Base-by-base conservation (phyloP, 2,888 invertebrate genomes). In the Parapristionchus giblindavisi region DNA sequence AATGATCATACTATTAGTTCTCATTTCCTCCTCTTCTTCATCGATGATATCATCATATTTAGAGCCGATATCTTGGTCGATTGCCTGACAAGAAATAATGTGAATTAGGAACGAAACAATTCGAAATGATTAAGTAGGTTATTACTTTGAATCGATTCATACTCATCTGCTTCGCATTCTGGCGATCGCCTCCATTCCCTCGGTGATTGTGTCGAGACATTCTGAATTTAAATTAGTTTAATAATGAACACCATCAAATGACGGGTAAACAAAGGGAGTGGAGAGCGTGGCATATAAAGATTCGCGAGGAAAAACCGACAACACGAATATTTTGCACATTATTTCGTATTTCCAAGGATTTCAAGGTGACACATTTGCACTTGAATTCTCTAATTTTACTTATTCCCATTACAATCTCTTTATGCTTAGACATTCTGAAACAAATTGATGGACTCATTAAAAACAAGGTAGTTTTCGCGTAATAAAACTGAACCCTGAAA, bases 21-120 rank as follows among this genome's bases (percentile, higher is more conserved):
- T 61, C 14, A 61, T 61, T 40, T 61, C 32, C 24, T 71, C 76
- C 32, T 81, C 79, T 4, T 84, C 83, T n/a, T 85, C 85, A 14
- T 83, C 79, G 65, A 77, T 76, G 21, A 77, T 52, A 60, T 84
- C 80, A 43, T 85, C 85, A 73, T 84, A 85, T 68, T 77, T 75
- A 36, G 84, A 83, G 17, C 78, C 76, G 56, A 83, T 79, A 75
- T 85, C 85, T 17, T 81, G 77, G 71, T 85, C 85, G 34, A 84
- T 70, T 3, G 78, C 77, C 32, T 66, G 24, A 5, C 11, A 51
- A 66, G 32, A 51, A 3, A 48, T n/a, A n/a, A n/a, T n/a, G n/a
- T n/a, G n/a, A n/a, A n/a, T n/a, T n/a, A n/a, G n/a, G n/a, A n/a
- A n/a, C n/a, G n/a, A n/a, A n/a, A n/a, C n/a, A n/a, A n/a, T n/a